These are phyloP conservation scores for Aythya fuligula DNA, from an alignment of 2,797 vertebrate genomes.

Conservation along the genomic window DNA sequence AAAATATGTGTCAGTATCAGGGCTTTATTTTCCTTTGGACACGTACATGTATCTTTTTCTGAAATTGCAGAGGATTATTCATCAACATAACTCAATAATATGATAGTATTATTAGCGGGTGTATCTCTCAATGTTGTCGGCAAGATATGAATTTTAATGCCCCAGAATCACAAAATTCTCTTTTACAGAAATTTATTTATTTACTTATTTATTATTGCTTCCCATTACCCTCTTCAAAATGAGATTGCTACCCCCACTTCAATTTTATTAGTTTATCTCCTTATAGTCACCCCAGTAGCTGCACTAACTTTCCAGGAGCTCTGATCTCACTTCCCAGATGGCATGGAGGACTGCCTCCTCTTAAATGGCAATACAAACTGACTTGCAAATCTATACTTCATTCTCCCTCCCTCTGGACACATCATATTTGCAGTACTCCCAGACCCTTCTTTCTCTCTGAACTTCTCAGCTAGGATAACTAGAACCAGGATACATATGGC, in stretches of 20 bases:
- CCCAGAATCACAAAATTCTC: not conserved
- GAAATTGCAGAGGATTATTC: not conserved
- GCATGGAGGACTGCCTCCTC: not conserved
- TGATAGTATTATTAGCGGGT: not conserved
- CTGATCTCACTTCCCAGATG: not conserved
- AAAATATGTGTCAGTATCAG: not conserved
- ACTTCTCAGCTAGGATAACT: not conserved
- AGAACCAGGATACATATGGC: not conserved
- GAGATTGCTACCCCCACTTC: not conserved
- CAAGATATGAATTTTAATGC: not conserved
- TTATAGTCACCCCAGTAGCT: not conserved
- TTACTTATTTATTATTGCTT: not conserved
- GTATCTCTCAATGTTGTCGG: not conserved
- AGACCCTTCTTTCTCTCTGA: not conserved
- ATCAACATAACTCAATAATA: not conserved
- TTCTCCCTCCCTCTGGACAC: not conserved
- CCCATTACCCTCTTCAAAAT: not conserved
- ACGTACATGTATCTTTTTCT: not conserved
- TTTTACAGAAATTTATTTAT: not conserved
- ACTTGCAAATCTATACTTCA: not conserved
- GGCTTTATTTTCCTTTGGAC: not conserved
- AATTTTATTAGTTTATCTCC: not conserved
- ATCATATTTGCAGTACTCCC: not conserved
- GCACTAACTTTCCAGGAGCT: not conserved
- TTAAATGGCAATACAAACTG: not conserved